Percentiles rank a stretch among this genome's conserved stretches.
Evolutionary conservation across 2,113 vertebrate genomes (phyloP).

Genomic region (Lamprologus speciosus): DNA sequence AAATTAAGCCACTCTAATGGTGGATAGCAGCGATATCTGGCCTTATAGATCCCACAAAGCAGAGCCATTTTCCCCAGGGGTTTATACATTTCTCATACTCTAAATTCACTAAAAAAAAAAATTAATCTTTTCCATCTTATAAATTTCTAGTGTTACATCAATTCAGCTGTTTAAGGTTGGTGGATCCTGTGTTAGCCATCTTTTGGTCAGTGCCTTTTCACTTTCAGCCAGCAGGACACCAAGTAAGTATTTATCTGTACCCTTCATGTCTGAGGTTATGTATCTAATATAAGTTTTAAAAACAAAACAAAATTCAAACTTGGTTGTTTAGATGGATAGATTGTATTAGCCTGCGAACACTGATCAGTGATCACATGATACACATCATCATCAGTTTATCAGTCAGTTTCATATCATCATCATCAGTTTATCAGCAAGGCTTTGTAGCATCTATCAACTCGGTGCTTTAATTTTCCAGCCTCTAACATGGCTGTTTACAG

Average conservation of each 20-base stretch:
- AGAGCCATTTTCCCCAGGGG: not conserved
- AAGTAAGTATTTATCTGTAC: not conserved
- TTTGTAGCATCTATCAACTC: not conserved
- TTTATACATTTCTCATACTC: not conserved
- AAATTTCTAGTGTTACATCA: not conserved
- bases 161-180: not conserved
- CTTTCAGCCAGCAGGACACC: not conserved
- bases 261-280: not conserved
- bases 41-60: not conserved
- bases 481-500: not conserved
- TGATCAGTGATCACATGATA: not conserved
- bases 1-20: not conserved
- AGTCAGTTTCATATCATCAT: not conserved
- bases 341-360: not conserved
- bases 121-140: not conserved
- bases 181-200: not conserved
- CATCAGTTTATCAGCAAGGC: not conserved
- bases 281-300: not conserved
- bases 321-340: not conserved
- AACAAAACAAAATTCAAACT: not conserved
- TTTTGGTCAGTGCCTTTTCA: not conserved
- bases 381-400: not conserved
- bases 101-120: not conserved
- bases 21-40: not conserved
- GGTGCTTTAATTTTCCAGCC: not conserved